Base-by-base conservation (phyloP, 2,888 invertebrate species). In the Caenorhabditis imperialis region DNA sequence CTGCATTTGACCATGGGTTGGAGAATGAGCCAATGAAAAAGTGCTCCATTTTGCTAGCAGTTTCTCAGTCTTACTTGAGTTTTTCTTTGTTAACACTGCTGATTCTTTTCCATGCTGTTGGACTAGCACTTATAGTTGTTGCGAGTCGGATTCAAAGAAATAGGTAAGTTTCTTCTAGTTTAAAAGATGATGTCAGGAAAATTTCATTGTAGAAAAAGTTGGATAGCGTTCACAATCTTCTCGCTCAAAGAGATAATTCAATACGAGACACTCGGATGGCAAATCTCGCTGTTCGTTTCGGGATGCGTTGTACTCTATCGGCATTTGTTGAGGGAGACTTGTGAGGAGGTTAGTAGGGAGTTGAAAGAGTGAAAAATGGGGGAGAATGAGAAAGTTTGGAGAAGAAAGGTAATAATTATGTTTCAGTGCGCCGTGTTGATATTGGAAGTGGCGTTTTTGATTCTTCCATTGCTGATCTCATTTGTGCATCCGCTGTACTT, bases 11-110 rank as follows among this genome's bases (percentile, higher is more conserved):
- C 27, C 47, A 57, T 12, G 78, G 78, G 38, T 20, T 50, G 3
- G 42, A 53, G 16, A 70, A 73, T 37, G 58, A 51, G n/a, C 57
- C 45, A 10, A 79, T 81, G 78, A 27, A 58, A 8, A 71, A 79
- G 75, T 81, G 81, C 33, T 78, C 77, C 0, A 73, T 79, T 33
- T 60, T 81, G 2, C 55, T 81, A 8, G 81, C 81, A 0, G 62
- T 81, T 8, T 54, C 70, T 8, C 47, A 77, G 8, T 54, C 70
- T 3, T 62, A 69, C 20, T 33, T 77, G 20, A 72, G 70, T 2
- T 81, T 80, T 30, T 61, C 58, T 12, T 60, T 80, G 3, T 63
- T 81, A 1, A 80, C 81, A 8, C 33, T 77, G 12, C 51, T 81
- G 1, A 80, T 81, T 23, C n/a, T 67, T 37, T 55, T 77, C 6